phyloP scores from a whole-genome alignment of 2,113 vertebrate genomes.

The Psittacus erithacus region DNA sequence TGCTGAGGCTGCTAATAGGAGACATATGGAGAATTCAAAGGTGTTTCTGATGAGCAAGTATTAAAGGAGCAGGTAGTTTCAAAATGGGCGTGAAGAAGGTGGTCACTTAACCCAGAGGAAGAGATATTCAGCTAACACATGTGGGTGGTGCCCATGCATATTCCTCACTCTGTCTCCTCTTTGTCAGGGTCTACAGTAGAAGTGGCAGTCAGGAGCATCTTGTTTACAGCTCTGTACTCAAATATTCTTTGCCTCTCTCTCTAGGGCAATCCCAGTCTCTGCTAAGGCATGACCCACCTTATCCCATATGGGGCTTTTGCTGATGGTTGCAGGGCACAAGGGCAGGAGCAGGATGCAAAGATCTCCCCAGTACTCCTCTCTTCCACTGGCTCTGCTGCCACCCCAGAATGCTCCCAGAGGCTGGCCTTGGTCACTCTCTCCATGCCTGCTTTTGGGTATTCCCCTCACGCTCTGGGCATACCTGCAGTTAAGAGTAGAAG shows the following conservation, averaged over 20 bases:
- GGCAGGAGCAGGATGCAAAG: not conserved
- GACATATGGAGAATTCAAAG: not conserved
- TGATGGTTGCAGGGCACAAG: not conserved
- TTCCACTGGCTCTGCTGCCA: fast-evolving
- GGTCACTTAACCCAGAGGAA: not conserved
- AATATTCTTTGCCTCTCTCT: not conserved
- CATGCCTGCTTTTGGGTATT: not conserved
- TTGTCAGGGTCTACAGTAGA: not conserved
- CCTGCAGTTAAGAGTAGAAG: not conserved
- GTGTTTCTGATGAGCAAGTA: not conserved
- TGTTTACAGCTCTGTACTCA: not conserved
- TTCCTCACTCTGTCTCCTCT: not conserved
- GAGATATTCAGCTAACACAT: not conserved
- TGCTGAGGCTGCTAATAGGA: not conserved
- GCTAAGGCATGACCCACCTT: not conserved
- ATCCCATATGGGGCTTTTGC: not conserved
- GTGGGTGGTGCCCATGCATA: not conserved
- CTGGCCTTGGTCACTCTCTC: not conserved
- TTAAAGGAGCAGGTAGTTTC: not conserved
- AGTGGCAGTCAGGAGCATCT: not conserved
- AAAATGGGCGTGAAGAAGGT: not conserved
- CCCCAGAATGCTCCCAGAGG: not conserved
- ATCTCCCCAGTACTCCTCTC: not conserved
- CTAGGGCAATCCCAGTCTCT: not conserved
- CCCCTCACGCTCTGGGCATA: not conserved